Evolutionary conservation across 2,113 vertebrate genomes (phyloP).

Genomic region (Xyliphius kryptos): DNA sequence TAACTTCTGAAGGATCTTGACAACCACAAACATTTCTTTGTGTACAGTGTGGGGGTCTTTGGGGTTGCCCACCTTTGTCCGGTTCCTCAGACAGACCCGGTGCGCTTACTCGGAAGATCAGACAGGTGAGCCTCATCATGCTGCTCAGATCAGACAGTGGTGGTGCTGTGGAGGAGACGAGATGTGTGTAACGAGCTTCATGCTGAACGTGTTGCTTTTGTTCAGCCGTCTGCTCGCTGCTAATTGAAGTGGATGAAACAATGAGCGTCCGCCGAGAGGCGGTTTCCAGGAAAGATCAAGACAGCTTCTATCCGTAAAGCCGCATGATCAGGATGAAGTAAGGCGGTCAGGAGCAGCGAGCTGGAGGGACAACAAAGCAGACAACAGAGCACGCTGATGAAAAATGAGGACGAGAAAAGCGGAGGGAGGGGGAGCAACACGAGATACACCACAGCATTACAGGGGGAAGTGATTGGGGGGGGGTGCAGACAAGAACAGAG

Average conservation of each 20-base stretch:
- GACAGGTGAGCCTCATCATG: not conserved
- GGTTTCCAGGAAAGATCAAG: conserved; percentile 24
- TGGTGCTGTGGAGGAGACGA: conserved; percentile 23
- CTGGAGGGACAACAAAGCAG: conserved; percentile 20
- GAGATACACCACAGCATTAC: not conserved
- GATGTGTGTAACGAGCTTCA: conserved; percentile 25
- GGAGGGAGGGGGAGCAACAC: not conserved
- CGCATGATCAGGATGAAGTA: conserved; percentile 21
- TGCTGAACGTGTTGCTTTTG: conserved; percentile 25
- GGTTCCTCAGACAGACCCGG: no score
- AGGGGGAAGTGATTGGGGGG: not conserved
- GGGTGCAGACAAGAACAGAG: not conserved
- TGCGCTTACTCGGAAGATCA: not conserved
- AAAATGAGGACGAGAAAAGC: conserved; percentile 13
- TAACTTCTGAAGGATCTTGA: no score
- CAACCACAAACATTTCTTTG: no score
- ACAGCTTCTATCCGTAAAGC: conserved; percentile 21
- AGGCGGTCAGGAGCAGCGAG: conserved; percentile 23
- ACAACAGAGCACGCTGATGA: not conserved
- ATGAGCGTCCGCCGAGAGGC: conserved; percentile 28
- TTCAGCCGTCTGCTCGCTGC: conserved; percentile 32
- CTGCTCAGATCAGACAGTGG: conserved; percentile 16
- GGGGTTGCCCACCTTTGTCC: no score
- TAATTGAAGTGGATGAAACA: conserved; percentile 38
- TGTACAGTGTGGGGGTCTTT: no score